These are phyloP conservation scores for Anguilla anguilla DNA, from an alignment of 2,797 vertebrate genomes.

Conservation along the genomic window DNA sequence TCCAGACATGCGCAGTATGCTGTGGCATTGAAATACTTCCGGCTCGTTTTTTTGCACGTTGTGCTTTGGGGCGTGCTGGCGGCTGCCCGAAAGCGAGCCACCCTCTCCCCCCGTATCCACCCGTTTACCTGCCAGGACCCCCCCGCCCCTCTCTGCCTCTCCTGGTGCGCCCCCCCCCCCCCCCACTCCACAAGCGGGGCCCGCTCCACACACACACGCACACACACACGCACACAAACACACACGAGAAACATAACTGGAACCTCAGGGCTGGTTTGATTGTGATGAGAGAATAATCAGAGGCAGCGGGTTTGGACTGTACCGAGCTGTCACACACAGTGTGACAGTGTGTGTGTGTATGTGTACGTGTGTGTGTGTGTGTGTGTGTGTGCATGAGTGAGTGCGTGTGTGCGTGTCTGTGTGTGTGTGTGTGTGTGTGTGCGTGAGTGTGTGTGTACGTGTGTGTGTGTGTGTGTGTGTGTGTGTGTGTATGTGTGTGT, in stretches of 20 bases:
- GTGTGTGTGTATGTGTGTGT: no score
- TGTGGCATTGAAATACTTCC: background rate
- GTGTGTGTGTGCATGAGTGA: no score
- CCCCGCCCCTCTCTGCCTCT: background rate
- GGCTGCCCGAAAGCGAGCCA: background rate
- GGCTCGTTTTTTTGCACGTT: background rate
- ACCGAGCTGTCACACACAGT: background rate
- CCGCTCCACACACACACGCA: background rate
- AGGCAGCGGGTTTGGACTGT: background rate
- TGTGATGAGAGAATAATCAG: background rate
- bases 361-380: no score
- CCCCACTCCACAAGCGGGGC: no score
- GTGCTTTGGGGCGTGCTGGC: background rate
- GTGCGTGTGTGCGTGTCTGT: no score
- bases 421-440: no score
- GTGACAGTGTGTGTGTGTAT: no score
- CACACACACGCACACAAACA: background rate
- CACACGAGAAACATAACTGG: background rate
- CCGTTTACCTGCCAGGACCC: background rate
- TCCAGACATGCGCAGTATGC: no score
- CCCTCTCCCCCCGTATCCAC: background rate
- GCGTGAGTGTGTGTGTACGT: no score
- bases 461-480: no score
- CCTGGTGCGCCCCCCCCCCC: no score
- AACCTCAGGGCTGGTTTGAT: background rate